Base-by-base conservation (phyloP, 2,888 invertebrate species). In the Drosophila flavopinicola region DNA sequence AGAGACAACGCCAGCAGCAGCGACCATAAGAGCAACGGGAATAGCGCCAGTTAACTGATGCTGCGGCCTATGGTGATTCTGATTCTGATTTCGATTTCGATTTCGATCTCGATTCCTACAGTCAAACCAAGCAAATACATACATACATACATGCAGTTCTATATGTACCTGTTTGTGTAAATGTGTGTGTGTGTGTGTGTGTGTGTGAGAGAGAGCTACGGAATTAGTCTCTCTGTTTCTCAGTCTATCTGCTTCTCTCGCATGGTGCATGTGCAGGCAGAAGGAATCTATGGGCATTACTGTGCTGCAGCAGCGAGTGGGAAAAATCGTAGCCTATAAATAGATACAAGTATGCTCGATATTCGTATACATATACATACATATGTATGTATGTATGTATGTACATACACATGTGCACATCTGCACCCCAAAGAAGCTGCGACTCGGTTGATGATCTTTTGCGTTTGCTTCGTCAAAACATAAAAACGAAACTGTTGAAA, bases 271-370 rank as follows among this genome's bases (percentile, higher is more conserved):
- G 37, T 56, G 66, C 53, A 74, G 65, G 49, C 32, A 35, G 10
- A 58, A 56, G 66, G 72, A 54, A 78, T 66, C 80, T 83, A 76
- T 68, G 78, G 71, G 35, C 51, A 61, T 76, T 75, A 67, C 70
- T 72, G 53, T 63, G 42, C 39, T 56, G 57, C 56, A 49, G 48
- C 49, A 56, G 35, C 58, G 73, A 84, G 74, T 84, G 78, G 72
- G 60, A 87, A 82, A 82, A 82, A 82, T 71, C 85, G 85, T 82
- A 82, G 79, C 71, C 79, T 85, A 75, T 66, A 78, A 72, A 87
- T 82, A 82, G 77, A 75, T 78, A 24, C 58, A 63, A 68, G 70
- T 80, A 80, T 78, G 66, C 47, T 39, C 44, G 49, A 58, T 37
- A 41, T 29, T 29, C 27, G 32, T 27, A 27, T 42, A 38, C 13